Evolutionary conservation across 2,888 invertebrate species (phyloP), one percentile per base, ranked within the genome.

Genomic region (Nesidiocoris tenuis): DNA sequence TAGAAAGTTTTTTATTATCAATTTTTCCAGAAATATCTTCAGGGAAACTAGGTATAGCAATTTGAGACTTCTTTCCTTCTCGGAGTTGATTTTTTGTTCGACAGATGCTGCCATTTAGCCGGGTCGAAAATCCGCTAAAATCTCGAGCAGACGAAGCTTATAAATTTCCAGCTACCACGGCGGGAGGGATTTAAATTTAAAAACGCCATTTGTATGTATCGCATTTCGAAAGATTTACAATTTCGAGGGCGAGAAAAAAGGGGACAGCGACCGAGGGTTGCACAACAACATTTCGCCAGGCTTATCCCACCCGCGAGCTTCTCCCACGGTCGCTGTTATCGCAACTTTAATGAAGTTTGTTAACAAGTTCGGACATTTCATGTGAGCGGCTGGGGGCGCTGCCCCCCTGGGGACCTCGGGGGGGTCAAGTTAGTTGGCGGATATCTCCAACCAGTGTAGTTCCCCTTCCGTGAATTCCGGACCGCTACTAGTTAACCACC

Each of bases 341-440:
- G 66, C 74, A 76, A 76, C 78, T 78, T 78, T 78, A 78, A 78
- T 78, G 78, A 78, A 78, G 74, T 78, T 78, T 68, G 78, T 74
- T 77, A 77, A 77, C 77, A 77, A 77, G 76, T 77, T 77, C 57
- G 66, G 76, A 68, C 75, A 71, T 75, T 75, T 75, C 75, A 61
- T 75, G 75, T 75, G 75, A 68, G 74, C 39, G 65, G 19, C 2
- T 63, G 25, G 12, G 21, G 57, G 23, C 19, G 3, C 25, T 56
- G 17, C 72, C 61, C 39, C 74, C 19, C 64, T 2, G 56, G 67
- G 67, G 56, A 64, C 55, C 17, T 61, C 25, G 64, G 39, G 24
- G 7, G 17, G 56, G 65, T 39, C 39, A 39, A 39, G 39, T 39
- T 39, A 39, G 64, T 16, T n/a, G 65, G 17, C n/a, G 19, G 7